Conservation (phyloP, 2,113 vertebrate genomes). For the Mohoua ochrocephala region DNA sequence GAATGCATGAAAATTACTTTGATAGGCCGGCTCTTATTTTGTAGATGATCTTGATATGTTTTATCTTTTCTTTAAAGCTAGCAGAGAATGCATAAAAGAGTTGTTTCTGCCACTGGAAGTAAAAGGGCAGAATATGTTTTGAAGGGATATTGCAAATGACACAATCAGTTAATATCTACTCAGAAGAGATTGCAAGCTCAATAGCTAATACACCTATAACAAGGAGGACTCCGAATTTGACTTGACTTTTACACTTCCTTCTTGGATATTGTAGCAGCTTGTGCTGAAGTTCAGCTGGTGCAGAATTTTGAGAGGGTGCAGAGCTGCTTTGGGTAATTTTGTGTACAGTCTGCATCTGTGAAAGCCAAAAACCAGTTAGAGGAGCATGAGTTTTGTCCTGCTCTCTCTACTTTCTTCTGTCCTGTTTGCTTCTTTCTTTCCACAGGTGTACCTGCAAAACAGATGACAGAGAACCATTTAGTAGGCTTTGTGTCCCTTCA, state of each 20-base stretch:
- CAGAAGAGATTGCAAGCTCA: neutral
- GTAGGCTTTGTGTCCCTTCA: neutral
- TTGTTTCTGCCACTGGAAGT: neutral
- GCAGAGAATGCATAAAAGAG: neutral
- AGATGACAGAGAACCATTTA: neutral
- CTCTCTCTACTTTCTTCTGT: neutral
- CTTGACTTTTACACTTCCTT: neutral
- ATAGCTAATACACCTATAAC: neutral
- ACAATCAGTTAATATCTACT: neutral
- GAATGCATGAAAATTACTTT: neutral
- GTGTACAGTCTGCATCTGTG: neutral
- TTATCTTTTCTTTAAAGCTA: neutral
- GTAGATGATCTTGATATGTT: neutral
- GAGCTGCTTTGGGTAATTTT: neutral
- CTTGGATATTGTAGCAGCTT: neutral
- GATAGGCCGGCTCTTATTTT: neutral
- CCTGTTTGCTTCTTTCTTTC: neutral
- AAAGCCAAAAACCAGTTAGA: neutral
- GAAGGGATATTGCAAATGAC: neutral
- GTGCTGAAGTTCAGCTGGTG: neutral
- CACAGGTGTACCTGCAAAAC: neutral
- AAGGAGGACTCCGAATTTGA: neutral
- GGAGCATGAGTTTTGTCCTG: neutral
- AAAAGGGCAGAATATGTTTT: neutral
- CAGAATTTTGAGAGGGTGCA: neutral